phyloP scores from a whole-genome alignment of 2,113 vertebrate genomes.

The Pteruthius melanotis region DNA sequence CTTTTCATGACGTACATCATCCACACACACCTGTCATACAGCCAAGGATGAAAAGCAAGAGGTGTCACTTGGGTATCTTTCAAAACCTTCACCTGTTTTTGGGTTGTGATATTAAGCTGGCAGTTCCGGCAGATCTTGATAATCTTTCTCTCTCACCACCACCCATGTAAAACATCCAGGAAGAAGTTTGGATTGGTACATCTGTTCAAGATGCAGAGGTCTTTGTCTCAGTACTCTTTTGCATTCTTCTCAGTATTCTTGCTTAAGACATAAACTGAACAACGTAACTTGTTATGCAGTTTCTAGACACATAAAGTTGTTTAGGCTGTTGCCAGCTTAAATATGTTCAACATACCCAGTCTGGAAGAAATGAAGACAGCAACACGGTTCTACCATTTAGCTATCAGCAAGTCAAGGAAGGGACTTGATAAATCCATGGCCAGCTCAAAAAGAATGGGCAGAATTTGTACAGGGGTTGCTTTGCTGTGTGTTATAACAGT shows the following conservation, averaged over 20 bases:
- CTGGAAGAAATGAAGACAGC: not conserved
- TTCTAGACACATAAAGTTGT: not conserved
- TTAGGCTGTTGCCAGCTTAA: not conserved
- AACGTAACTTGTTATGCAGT: not conserved
- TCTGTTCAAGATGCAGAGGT: not conserved
- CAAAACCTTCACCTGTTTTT: not conserved
- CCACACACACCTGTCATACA: not conserved
- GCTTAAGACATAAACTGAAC: not conserved
- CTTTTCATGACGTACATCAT: not conserved
- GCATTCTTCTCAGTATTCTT: not conserved
- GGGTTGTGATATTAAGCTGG: not conserved
- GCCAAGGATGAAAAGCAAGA: not conserved
- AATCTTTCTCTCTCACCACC: not conserved
- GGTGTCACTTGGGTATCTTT: not conserved
- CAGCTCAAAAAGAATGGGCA: not conserved
- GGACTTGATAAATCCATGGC: not conserved
- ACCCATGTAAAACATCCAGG: not conserved
- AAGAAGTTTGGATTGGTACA: not conserved
- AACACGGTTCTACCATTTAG: not conserved
- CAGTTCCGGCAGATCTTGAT: not conserved
- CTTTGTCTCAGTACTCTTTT: not conserved
- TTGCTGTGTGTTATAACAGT: not conserved
- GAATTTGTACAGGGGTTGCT: not conserved
- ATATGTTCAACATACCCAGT: not conserved
- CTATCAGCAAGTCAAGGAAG: not conserved